Percentiles rank a stretch among this genome's conserved stretches.
phyloP scores from a whole-genome alignment of 2,888 invertebrate species.

The Parnassius orleans region DNA sequence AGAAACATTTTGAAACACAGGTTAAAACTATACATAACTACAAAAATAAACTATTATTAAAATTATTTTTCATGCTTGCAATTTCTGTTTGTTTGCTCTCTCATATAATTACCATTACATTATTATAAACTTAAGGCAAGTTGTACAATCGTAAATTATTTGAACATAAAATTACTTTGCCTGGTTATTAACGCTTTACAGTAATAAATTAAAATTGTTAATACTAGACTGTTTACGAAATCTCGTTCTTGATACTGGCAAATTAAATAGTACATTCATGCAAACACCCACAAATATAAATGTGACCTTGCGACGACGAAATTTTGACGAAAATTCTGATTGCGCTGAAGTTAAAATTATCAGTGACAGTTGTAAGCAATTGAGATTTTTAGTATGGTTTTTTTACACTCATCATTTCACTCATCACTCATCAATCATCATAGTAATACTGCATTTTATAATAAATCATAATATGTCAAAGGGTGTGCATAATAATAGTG shows the following conservation, averaged over 20 bases:
- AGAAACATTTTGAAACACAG: too few relatives aligned
- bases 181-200: slow-evolving; percentile 13
- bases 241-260: slow-evolving; percentile 10
- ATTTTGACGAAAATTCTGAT: slow-evolving; percentile 8
- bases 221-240: slow-evolving; percentile 13
- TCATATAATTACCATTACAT: background rate
- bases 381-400: background rate
- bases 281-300: slow-evolving; percentile 7
- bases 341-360: background rate
- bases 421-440: background rate
- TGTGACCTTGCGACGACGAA: background rate
- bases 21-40: too few relatives aligned
- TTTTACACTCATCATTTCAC: too few relatives aligned
- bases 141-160: slow-evolving; percentile 8
- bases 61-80: background rate
- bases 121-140: background rate
- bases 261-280: slow-evolving; percentile 9
- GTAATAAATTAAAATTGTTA: slow-evolving; percentile 22
- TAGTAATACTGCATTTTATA: slow-evolving; percentile 33
- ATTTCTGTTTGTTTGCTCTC: background rate
- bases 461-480: slow-evolving; percentile 65
- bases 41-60: too few relatives aligned
- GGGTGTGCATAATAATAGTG: slow-evolving; percentile 60
- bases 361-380: background rate
- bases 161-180: slow-evolving; percentile 10